Evolutionary conservation across 2,797 vertebrate genomes (phyloP).

Genomic region (Podarcis lilfordi): DNA sequence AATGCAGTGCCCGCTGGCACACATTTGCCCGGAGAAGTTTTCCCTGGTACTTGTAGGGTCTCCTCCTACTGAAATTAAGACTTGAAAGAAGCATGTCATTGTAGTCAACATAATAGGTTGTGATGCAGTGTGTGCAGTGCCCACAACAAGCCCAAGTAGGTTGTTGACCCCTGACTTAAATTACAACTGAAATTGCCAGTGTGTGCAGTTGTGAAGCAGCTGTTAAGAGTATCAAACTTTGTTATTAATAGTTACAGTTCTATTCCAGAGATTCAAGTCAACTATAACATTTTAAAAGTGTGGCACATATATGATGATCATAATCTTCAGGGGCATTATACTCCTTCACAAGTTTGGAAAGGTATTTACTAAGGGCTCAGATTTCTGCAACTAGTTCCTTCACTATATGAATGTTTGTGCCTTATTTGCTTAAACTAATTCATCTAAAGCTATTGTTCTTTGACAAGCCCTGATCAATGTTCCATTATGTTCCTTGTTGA

Average conservation of each 20-base stretch:
- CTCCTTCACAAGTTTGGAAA: not conserved
- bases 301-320: not conserved
- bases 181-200: not conserved
- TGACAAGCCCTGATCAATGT: not conserved
- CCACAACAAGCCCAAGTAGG: no score
- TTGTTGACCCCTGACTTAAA: not conserved
- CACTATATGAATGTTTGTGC: not conserved
- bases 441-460: not conserved
- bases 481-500: no score
- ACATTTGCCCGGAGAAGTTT: no score
- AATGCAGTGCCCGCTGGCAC: no score
- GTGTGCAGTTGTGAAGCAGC: not conserved
- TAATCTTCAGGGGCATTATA: not conserved
- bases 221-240: not conserved
- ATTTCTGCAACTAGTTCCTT: not conserved
- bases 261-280: not conserved
- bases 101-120: no score
- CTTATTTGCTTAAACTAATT: not conserved
- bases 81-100: no score
- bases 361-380: not conserved
- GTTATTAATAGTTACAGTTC: not conserved
- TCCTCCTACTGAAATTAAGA: no score
- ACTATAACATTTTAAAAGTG: not conserved
- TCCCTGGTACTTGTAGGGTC: no score
- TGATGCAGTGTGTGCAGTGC: no score